Percentiles rank a stretch among this genome's conserved stretches.
These are phyloP conservation scores for Ormyrus nitidulus DNA, from an alignment of 2,888 invertebrate genomes.

Conservation along the genomic window DNA sequence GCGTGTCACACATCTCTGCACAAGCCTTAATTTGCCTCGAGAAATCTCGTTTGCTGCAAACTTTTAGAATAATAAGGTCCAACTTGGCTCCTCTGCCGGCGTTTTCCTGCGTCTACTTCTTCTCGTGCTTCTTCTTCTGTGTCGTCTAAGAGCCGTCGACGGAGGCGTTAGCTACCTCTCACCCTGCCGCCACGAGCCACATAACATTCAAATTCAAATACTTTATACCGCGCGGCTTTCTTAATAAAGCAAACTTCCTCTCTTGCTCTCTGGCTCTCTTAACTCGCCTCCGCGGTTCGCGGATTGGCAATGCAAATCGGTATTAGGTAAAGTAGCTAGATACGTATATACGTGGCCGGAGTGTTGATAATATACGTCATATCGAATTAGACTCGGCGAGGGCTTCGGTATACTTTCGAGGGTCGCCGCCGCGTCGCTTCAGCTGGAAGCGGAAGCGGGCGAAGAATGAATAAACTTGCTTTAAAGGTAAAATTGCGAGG, in stretches of 20 bases:
- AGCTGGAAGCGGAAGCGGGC: background rate
- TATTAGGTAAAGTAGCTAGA: conserved; percentile 43
- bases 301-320: conserved; percentile 54
- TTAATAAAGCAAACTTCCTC: conserved; percentile 52
- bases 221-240: conserved; percentile 38
- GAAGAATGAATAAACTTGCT: too few species aligned
- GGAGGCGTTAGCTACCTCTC: background rate
- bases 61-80: conserved; percentile 56
- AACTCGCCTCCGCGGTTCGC: background rate
- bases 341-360: conserved; percentile 6
- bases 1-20: conserved; percentile 55
- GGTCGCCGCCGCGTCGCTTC: background rate
- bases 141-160: conserved; percentile 7
- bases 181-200: conserved; percentile 32
- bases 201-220: conserved; percentile 55
- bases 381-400: conserved; percentile 14
- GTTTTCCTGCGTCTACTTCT: background rate
- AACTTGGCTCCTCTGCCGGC: conserved; percentile 23
- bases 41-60: conserved; percentile 56
- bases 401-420: conserved; percentile 11
- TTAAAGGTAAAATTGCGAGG: too few species aligned
- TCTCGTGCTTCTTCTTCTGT: background rate
- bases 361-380: conserved; percentile 39
- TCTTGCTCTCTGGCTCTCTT: background rate
- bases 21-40: conserved; percentile 55